Evolutionary conservation across 2,797 vertebrate species (phyloP), one percentile per base, ranked within the genome.

Genomic region (Enteromius radiatus): DNA sequence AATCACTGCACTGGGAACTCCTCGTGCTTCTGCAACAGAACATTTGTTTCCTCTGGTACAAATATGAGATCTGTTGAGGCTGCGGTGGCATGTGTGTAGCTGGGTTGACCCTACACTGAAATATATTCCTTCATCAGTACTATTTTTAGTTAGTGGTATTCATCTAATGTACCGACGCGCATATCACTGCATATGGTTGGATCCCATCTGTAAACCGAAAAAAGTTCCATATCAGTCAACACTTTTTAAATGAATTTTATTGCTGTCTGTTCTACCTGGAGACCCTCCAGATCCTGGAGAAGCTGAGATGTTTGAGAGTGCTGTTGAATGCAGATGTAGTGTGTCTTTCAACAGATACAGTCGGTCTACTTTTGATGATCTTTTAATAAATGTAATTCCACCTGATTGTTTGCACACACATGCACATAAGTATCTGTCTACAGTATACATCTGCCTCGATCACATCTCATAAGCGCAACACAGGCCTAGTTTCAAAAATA

Each of bases 31-130:
- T 64, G 31, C 49, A 63, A 31, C 28, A 56, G 52, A 74, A 70
- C 74, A 83, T 49, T 83, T 77, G 64, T 70, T 83, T 77, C 52
- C 38, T 77, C 49, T 77, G 73, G 64, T 64, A 59, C 49, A 70
- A 76, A 76, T 83, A 61, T 69, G 38, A 85, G 77, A 63, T 71
- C 36, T 77, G 61, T 81, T 59, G 14, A 75, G 71, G 70, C 77
- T 63, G 49, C 76, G 65, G 79, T 86, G 83, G 85, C 80, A 79
- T 85, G 80, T 84, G 49, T 12, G 36, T 64, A 54, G 80, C 78
- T 80, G 71, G 76, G 70, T 21, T n/a, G 70, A 80, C 56, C 59
- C 71, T 81, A 70, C 75, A 76, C 64, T 79, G 21, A 73, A 80
- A 82, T 76, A 31, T 63, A 70, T 21, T 75, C 43, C 49, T 77